Evolutionary conservation across 2,797 vertebrate genomes (phyloP), one percentile per base, ranked within the genome.

Genomic region (Labeo calbasu): DNA sequence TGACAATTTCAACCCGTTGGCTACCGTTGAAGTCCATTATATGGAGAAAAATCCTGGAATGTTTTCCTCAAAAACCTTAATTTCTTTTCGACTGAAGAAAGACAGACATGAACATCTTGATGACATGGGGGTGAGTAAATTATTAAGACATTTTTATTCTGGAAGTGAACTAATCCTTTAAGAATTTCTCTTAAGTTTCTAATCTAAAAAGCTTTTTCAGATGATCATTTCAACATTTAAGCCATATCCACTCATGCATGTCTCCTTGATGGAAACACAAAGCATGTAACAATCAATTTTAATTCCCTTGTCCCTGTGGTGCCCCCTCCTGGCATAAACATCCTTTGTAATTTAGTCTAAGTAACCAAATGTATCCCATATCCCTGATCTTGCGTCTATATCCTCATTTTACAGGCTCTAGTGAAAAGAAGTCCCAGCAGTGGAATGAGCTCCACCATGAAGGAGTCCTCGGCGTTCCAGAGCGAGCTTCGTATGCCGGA

Each of bases 381-480:
- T 84, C 4, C 14, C 84, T 86, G 13, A 85, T 79, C 23, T 19
- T 76, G 28, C 4, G 15, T 76, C 21, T 61, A 4, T 59, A 14
- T 81, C 0, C 2, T 70, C 78, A n/a, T 70, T 43, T 61, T 57
- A 51, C 84, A 99, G 98, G 98, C 98, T 0, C 81, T 99, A 92
- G 97, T 99, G 81, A 99, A 99, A 88, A 96, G 98, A 89, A 98
- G 98, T 81, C 98, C 98, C 48, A 99, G 98, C 93, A 98, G 97
- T 10, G 97, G 98, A 55, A 97, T 99, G 89, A 94, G 97, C 90
- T 98, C 98, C 36, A 97, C 97, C 86, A 94, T 99, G 93, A 99
- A 99, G 91, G 98, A 99, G 79, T 95, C 95, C 0, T 99, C 98
- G 0, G 98, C 98, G 0, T 99, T 99, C 93, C 98, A 99, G 93